Evolutionary conservation across 1,140 invertebrate species (phyloP).

Genomic region (Elysia chlorotica): DNA sequence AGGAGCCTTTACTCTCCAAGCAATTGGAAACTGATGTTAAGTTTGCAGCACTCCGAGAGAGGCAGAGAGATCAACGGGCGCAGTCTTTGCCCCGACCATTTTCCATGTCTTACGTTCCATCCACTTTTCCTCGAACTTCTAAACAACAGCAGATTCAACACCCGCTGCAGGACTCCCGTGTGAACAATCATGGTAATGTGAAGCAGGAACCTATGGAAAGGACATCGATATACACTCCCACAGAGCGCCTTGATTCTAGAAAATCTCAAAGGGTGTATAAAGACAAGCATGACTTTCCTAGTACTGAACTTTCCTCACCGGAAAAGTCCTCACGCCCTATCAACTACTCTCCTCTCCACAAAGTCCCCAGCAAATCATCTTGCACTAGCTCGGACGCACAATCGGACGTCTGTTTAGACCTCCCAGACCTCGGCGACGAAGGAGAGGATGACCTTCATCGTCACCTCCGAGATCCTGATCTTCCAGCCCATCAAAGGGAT

Average conservation of each 20-base stretch:
- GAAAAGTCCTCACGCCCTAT: background rate
- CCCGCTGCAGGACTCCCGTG: background rate
- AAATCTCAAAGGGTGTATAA: too few species aligned
- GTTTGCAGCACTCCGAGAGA: background rate
- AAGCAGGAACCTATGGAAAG: too few species aligned
- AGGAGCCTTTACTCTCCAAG: background rate
- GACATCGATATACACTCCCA: background rate
- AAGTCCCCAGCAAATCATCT: constrained; percentile 23
- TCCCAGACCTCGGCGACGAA: constrained; percentile 23
- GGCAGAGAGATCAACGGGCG: background rate
- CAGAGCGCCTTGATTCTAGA: too few species aligned
- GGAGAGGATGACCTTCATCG: constrained; percentile 2
- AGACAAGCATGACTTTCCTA: constrained; percentile 1
- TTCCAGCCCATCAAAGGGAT: too few species aligned
- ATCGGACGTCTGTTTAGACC: constrained; percentile 29
- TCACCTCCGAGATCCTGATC: constrained; percentile 8
- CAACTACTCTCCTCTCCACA: constrained; percentile 20
- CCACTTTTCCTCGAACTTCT: background rate
- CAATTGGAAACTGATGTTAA: background rate
- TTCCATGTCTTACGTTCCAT: background rate
- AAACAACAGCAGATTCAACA: background rate
- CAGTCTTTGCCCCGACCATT: background rate
- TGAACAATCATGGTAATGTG: too few species aligned
- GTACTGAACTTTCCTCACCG: constrained; percentile 5
- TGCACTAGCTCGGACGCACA: constrained; percentile 24